A percentile compares a stretch with the other conserved stretches of the same genome.
phyloP scores from a whole-genome alignment of 37 sponge, comb jelly and placozoan species.

The Tethya wilhelma region DNA sequence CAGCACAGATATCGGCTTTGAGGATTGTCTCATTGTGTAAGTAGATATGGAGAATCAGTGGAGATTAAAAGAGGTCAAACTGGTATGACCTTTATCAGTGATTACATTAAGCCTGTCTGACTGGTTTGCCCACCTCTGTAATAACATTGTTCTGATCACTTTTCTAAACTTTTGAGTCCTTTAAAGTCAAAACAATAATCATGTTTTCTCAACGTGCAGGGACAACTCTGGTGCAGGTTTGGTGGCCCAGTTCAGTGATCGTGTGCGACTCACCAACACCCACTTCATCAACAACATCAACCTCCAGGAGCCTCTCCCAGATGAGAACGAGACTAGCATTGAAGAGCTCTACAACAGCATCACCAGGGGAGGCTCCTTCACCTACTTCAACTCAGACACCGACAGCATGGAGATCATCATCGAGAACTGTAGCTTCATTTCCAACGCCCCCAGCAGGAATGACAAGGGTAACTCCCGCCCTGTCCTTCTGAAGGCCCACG shows the following conservation, averaged over 20 bases:
- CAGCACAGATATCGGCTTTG: constrained; percentile 28
- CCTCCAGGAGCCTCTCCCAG: not conserved
- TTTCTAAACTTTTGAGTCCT: too few relatives aligned
- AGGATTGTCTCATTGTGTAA: constrained; percentile 65
- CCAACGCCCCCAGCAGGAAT: constrained; percentile 49
- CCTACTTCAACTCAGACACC: constrained; percentile 32
- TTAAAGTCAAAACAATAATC: too few relatives aligned
- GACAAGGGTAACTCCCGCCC: constrained; percentile 44
- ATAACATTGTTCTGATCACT: too few relatives aligned
- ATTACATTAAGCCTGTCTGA: too few relatives aligned
- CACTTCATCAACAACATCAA: constrained; percentile 60
- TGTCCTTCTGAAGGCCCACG: constrained; percentile 64
- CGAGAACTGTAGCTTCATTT: constrained; percentile 48
- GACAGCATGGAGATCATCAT: constrained; percentile 14
- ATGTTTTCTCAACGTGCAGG: constrained; percentile 29
- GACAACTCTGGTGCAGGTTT: constrained; percentile 54
- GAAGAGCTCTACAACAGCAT: constrained; percentile 21
- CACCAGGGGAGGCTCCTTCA: constrained; percentile 64
- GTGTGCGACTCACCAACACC: constrained; percentile 34
- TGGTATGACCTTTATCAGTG: too few relatives aligned
- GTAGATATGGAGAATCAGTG: too few relatives aligned
- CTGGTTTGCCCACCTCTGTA: too few relatives aligned
- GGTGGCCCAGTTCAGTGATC: constrained; percentile 27
- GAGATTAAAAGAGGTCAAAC: too few relatives aligned
- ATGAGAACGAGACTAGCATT: constrained; percentile 26